Evolutionary conservation across 37 sponge, comb jelly and placozoan genomes (phyloP).

Genomic region (Oscarella lobularis): DNA sequence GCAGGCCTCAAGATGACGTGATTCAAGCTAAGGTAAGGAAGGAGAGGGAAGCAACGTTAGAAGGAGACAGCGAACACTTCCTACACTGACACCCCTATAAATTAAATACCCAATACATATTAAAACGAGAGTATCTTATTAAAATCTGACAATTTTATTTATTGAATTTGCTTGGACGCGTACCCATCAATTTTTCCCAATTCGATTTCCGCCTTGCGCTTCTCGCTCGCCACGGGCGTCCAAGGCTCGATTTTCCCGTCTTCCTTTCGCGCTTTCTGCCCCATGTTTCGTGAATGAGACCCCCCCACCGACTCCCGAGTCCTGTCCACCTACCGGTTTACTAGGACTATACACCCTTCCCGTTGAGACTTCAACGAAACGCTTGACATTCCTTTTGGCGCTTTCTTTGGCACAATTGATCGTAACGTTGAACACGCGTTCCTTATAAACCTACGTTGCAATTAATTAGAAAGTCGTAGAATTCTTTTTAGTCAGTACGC

Average conservation of each 20-base stretch:
- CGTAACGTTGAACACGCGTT: slow-evolving; percentile 60
- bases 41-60: neutral
- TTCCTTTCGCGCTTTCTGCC: slow-evolving; percentile 61
- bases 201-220: slow-evolving; percentile 69
- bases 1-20: slow-evolving; percentile 78
- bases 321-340: too few relatives aligned
- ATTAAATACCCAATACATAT: too few relatives aligned
- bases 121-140: too few relatives aligned
- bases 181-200: slow-evolving; percentile 40
- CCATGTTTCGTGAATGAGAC: too few relatives aligned
- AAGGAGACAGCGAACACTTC: neutral
- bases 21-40: slow-evolving; percentile 28
- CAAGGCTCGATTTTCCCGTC: slow-evolving; percentile 52
- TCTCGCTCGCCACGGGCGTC: slow-evolving; percentile 62
- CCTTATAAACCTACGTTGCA: slow-evolving; percentile 76
- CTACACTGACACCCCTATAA: too few relatives aligned
- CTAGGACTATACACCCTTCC: slow-evolving; percentile 74
- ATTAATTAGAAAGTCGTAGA: too few relatives aligned
- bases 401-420: slow-evolving; percentile 64
- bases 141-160: too few relatives aligned
- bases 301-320: too few relatives aligned
- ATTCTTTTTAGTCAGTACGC: too few relatives aligned
- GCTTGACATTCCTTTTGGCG: slow-evolving; percentile 32
- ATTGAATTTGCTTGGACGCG: too few relatives aligned
- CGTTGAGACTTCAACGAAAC: slow-evolving; percentile 80